phyloP scores from a whole-genome alignment of 2,113 vertebrate species.

The Formicarius rufipectus region DNA sequence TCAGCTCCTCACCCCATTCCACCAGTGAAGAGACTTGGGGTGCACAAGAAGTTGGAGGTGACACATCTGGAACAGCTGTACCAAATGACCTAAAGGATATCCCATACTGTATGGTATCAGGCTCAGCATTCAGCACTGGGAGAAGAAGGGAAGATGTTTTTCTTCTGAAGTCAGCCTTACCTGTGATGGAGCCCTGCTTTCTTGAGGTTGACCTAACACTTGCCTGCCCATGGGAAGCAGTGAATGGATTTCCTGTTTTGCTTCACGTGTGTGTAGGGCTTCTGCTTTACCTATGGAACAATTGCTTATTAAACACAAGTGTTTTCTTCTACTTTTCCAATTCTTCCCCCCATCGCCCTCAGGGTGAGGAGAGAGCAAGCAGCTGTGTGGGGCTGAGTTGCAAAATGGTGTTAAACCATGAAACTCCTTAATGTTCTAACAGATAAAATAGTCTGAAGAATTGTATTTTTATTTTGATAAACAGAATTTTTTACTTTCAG shows the following conservation, averaged over 20 bases:
- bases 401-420: not conserved
- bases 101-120: no score
- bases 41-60: no score
- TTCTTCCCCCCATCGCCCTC: not conserved
- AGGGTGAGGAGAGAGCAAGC: fast-evolving
- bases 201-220: not conserved
- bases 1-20: not conserved
- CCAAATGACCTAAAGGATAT: not conserved
- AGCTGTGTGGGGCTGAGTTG: not conserved
- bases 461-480: not conserved
- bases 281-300: not conserved
- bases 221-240: fast-evolving
- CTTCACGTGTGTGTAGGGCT: fast-evolving
- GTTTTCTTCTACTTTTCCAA: not conserved
- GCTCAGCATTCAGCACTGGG: not conserved
- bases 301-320: not conserved
- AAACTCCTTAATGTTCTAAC: not conserved
- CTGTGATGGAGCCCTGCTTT: not conserved
- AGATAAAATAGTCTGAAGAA: not conserved
- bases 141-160: not conserved
- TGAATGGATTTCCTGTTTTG: not conserved
- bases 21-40: fast-evolving
- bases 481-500: not conserved
- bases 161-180: not conserved
- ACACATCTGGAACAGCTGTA: not conserved